Base-by-base conservation (phyloP, 2,888 invertebrate species). In the Stenodema calcarata region DNA sequence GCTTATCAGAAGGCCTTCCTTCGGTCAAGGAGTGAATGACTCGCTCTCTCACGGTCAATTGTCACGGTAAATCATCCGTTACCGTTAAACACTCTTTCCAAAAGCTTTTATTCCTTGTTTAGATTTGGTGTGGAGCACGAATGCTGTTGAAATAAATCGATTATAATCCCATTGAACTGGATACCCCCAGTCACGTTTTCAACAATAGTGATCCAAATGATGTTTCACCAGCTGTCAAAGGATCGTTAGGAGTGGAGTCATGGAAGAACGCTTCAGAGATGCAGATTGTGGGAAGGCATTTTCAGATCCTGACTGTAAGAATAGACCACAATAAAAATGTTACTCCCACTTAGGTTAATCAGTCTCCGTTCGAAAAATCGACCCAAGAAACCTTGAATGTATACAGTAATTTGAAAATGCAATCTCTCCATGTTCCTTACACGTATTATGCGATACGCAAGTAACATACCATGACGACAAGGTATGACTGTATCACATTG, bases 31-130 rank as follows among this genome's bases (percentile, higher is more conserved):
- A 28, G 18, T 73, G 30, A 41, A 41, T 35, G 18, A 14, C 11
- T n/a, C n/a, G 69, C 35, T 18, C 73, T 35, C 35, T 73, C 35
- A 41, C 73, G 73, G 41, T 73, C 41, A 30, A 73, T 73, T 73
- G 73, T 73, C 73, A 73, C 73, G 73, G 73, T 73, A 73, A 73
- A 73, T 73, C 73, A 73, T 73, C 73, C 73, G 73, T 35, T 35
- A 30, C 73, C 73, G 73, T 73, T 73, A 73, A 73, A 73, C 41
- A 73, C 73, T 30, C 18, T 62, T 62, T 27, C 23, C 62, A 28
- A 30, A 73, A 30, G 73, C 73, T 73, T 73, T 41, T 18, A 73
- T 73, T 73, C 35, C 35, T 16, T 73, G 73, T 73, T 73, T 73
- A 41, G 73, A 73, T 73, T 73, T 73, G 73, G 41, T 35, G 73